Percentiles rank a stretch among this genome's conserved stretches.
Evolutionary conservation across 2,113 vertebrate species (phyloP).

Genomic region (Boleophthalmus pectinirostris): DNA sequence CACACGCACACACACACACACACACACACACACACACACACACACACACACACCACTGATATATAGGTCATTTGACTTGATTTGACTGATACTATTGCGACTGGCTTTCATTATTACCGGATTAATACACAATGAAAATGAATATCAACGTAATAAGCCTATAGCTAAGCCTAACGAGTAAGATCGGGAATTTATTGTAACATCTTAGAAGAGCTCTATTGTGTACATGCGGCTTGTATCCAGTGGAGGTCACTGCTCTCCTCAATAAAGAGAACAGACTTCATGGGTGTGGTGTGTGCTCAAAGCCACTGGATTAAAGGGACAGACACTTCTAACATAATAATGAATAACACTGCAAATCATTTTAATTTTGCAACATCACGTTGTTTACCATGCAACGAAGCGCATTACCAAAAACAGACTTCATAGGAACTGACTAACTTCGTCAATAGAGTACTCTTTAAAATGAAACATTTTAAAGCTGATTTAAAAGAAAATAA

Average conservation of each 20-base stretch:
- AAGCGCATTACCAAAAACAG: too few species aligned
- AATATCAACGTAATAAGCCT: too few species aligned
- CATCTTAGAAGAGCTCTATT: not conserved
- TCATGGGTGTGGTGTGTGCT: slow-evolving; percentile 56
- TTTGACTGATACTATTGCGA: not conserved
- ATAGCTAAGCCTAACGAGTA: not conserved
- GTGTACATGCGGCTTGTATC: slow-evolving; percentile 34
- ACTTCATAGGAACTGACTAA: not conserved
- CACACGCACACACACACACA: too few species aligned
- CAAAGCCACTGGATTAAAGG: not conserved
- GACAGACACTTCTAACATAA: not conserved
- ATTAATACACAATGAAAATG: not conserved
- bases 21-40: too few species aligned
- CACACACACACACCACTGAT: not conserved
- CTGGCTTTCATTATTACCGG: not conserved
- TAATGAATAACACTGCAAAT: not conserved
- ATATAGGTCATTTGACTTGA: slow-evolving; percentile 25
- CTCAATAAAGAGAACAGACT: slow-evolving; percentile 3
- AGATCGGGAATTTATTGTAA: not conserved
- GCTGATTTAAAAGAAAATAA: not conserved
- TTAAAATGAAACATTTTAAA: not conserved
- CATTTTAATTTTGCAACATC: not conserved
- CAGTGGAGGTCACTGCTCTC: slow-evolving; percentile 68
- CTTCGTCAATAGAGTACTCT: not conserved
- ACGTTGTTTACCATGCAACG: too few species aligned